Evolutionary conservation across 2,797 vertebrate species (phyloP), one percentile per base, ranked within the genome.

Genomic region (Austrolebias charrua): DNA sequence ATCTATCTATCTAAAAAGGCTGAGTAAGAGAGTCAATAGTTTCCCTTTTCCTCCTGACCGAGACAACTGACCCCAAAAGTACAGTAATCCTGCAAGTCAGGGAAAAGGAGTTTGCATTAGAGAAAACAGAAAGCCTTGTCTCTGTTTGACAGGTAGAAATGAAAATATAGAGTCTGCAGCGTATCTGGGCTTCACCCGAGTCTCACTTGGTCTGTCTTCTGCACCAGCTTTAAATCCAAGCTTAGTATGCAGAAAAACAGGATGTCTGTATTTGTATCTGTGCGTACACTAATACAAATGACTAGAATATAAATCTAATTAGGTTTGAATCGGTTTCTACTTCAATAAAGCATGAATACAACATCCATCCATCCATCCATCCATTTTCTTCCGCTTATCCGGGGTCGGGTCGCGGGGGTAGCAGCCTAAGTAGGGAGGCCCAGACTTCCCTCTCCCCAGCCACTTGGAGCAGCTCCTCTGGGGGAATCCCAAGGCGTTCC

Each of bases 81-180:
- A 35, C 60, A 60, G 75, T 49, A 52, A 71, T 65, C 7, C 59
- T 50, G 60, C 28, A 1, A 55, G 53, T 68, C 33, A 38, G 49
- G 20, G 35, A 3, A 14, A 60, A 48, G 71, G 38, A 28, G 60
- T 43, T 31, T 50, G 43, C 28, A 20, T 3, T 16, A 53, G 20
- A 24, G 50, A 55, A 57, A 61, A 54, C 10, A 71, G 57, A 60
- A 35, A 18, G 35, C 15, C 47, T 68, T 15, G 15, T 42, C 59
- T 66, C 31, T 60, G 69, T 56, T 20, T 81, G 77, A 71, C 78
- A 76, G 57, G n/a, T 70, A 54, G 55, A 78, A 83, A 84, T 76
- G 65, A 81, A 84, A 81, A 82, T 58, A 57, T 51, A 75, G 59
- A 66, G 66, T 48, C 51, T 82, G 76, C 69, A 49, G 60, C 56